Percentiles rank a stretch among this genome's conserved stretches.
These are phyloP conservation scores for Ceratoteleas bidentatus DNA, from an alignment of 1,140 invertebrate genomes.

Conservation along the genomic window DNA sequence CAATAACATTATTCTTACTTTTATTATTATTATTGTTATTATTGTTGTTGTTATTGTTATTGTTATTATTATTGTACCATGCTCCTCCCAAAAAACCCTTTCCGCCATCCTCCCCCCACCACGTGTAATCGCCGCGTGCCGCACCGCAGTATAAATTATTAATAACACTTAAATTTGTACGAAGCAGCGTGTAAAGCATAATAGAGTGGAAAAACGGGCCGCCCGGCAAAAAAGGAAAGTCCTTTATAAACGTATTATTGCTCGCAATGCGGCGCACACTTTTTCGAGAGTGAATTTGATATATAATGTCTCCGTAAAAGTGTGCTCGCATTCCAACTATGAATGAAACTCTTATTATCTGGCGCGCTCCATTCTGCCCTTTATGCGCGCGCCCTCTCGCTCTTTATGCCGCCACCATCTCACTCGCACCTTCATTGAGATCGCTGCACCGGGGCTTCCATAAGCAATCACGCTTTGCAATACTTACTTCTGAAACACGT, in stretches of 20 bases:
- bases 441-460: slow-evolving; percentile 60
- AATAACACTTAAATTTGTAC: slow-evolving; percentile 52
- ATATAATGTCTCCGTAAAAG: slow-evolving; percentile 68
- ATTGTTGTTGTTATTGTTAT: too few species aligned
- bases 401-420: slow-evolving; percentile 46
- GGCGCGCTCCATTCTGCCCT: slow-evolving; percentile 64
- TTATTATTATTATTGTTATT: too few species aligned
- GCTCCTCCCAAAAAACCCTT: too few species aligned
- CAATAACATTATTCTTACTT: too few species aligned
- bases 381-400: slow-evolving; percentile 58
- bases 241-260: slow-evolving; percentile 65
- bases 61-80: too few species aligned
- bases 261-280: slow-evolving; percentile 58
- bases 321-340: slow-evolving; percentile 66
- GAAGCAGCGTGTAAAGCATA: slow-evolving; percentile 50
- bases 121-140: not conserved
- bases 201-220: slow-evolving; percentile 55
- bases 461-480: slow-evolving; percentile 71
- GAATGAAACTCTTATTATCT: slow-evolving; percentile 68
- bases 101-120: too few species aligned
- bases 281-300: slow-evolving; percentile 67
- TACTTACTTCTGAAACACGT: slow-evolving; percentile 73
- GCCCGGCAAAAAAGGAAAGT: slow-evolving; percentile 40
- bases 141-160: slow-evolving; percentile 39
- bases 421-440: slow-evolving; percentile 58